Percentiles rank a stretch among this genome's conserved stretches.
phyloP scores from a whole-genome alignment of 2,797 vertebrate species.

The Ptychadena robeensis region DNA sequence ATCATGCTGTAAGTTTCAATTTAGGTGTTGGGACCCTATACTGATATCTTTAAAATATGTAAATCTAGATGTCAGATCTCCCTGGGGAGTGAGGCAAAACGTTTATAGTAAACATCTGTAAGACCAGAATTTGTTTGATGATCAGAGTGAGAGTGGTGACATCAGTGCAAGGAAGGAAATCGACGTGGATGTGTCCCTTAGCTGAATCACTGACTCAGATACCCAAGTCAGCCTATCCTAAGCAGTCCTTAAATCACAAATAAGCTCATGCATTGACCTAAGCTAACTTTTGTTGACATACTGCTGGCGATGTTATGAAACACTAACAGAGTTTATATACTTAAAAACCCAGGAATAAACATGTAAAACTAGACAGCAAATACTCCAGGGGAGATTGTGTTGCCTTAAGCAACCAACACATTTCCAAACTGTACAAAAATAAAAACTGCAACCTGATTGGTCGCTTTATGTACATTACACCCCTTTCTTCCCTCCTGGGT shows the following conservation, averaged over 20 bases:
- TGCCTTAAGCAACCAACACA: background rate
- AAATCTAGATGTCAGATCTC: constrained; percentile 40
- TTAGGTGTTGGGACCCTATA: constrained; percentile 35
- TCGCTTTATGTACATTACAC: background rate
- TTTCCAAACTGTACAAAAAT: background rate
- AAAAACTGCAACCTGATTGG: background rate
- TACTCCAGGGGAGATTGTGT: background rate
- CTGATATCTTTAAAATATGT: constrained; percentile 23
- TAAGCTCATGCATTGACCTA: constrained; percentile 15
- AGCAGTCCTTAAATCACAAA: background rate
- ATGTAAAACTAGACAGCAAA: background rate
- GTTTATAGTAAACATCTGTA: constrained; percentile 15
- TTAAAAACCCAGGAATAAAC: constrained; percentile 11
- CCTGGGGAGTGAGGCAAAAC: background rate
- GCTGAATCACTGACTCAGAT: background rate
- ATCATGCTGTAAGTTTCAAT: constrained; percentile 56
- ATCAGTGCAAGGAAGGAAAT: background rate
- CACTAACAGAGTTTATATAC: constrained; percentile 10
- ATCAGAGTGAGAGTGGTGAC: background rate
- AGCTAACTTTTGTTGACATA: constrained; percentile 20
- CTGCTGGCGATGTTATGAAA: constrained; percentile 6
- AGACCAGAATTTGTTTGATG: background rate
- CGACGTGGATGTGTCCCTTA: background rate
- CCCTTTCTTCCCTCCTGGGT: background rate
- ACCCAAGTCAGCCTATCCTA: background rate